Base-by-base conservation (phyloP, 2,797 vertebrate species). In the Pangasius djambal region DNA sequence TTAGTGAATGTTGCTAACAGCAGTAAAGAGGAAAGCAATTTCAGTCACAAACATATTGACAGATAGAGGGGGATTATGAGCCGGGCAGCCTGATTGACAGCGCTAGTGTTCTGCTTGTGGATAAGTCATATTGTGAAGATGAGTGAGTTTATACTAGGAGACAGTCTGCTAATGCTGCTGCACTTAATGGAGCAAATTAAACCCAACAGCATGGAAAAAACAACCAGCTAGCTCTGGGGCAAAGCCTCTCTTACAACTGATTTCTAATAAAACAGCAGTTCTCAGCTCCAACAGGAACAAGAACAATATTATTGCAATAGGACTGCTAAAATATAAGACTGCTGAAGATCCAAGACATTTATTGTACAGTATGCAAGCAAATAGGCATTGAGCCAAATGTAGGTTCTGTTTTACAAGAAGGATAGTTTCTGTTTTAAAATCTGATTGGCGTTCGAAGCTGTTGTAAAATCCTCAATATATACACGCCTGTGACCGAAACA, bases 171-270 rank as follows among this genome's bases (percentile, higher is more conserved):
- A 37, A 50, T 81, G 91, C 74, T 90, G 86, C 67, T 90, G 91
- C 86, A 86, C 34, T 88, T 89, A 90, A 90, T 92, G 90, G 90
- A 91, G 84, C 79, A 87, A 91, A 89, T 89, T 86, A 88, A 89
- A 74, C 89, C 85, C 40, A 90, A 84, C 48, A 85, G 81, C 85
- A 91, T 57, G n/a, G 28, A 59, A 74, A 44, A 89, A 90, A 90
- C 83, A 85, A 72, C 72, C 83, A 88, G 61, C 83, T 89, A 40
- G 87, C 89, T 89, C 28, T 87, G 70, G 52, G 16, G 50, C 20
- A 85, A 74, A 69, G 57, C 61, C 50, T 15, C 81, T 57, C 52
- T 69, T 87, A 77, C 87, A 78, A 69, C 75, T 83, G 85, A 78
- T 86, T 78, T 67, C 83, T 48, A n/a, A 52, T 78, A 89, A 88